phyloP scores from a whole-genome alignment of 2,888 invertebrate species.

The Hemithea aestivaria region DNA sequence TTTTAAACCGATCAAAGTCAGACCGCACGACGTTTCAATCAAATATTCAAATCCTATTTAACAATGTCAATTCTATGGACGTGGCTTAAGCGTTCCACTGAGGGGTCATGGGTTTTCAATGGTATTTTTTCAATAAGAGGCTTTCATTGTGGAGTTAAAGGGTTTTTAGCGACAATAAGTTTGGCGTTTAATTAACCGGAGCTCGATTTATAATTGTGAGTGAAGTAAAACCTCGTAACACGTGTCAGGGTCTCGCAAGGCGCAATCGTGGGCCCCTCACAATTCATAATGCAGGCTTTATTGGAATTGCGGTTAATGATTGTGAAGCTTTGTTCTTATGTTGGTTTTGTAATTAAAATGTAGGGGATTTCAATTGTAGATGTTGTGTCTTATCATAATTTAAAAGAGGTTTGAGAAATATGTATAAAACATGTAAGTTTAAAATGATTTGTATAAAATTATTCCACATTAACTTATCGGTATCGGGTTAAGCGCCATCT shows the following conservation, averaged over 20 bases:
- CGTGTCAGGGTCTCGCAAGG: conserved; percentile 67
- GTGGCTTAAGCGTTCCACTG: conserved; percentile 39
- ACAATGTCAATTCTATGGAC: conserved; percentile 29
- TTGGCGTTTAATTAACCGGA: conserved; percentile 74
- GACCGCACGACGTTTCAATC: conserved; percentile 31
- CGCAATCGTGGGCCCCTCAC: conserved; percentile 43
- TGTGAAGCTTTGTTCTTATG: conserved; percentile 3
- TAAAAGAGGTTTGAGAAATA: no score
- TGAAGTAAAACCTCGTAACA: conserved; percentile 71
- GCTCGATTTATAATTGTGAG: conserved; percentile 76
- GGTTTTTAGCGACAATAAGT: conserved; percentile 67
- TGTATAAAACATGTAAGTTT: no score
- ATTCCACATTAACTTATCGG: no score
- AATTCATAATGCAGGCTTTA: conserved; percentile 40
- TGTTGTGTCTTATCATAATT: no score
- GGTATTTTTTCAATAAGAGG: conserved; percentile 58
- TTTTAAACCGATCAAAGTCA: conserved; percentile 30
- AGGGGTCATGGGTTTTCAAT: conserved; percentile 49
- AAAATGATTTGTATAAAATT: no score
- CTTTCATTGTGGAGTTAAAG: conserved; percentile 68
- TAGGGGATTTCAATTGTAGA: no score
- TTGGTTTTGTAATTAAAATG: not conserved
- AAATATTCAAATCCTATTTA: conserved; percentile 34
- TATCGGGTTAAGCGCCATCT: no score
- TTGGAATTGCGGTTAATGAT: conserved; percentile 45